Base-by-base conservation (phyloP, 2,797 vertebrate species). In the Rhinoraja longicauda region DNA sequence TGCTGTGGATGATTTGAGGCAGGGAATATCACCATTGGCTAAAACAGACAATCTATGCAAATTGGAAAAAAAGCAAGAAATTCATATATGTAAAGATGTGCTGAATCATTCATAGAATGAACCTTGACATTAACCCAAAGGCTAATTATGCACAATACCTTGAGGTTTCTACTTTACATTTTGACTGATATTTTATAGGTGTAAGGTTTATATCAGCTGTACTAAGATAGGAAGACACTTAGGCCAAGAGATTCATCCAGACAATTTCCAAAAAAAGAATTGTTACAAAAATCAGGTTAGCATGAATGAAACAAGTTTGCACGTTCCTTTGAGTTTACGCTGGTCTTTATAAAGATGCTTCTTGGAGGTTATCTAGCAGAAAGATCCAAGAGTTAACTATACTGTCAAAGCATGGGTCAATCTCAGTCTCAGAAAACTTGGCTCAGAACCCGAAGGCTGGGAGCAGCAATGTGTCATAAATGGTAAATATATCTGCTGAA, bases 21-120 rank as follows among this genome's bases (percentile, higher is more conserved):
- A 95, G 95, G 95, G 96, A 95, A 95, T 95, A 95, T 96, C 95
- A 93, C 95, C 39, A 32, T 94, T 96, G 96, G 96, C 95, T 94
- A 94, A 93, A 93, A 93, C 94, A 94, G 95, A 95, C 95, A 94
- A 94, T 84, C 94, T 94, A 90, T 94, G 93, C 94, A 94, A 95
- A 96, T 95, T 95, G 96, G 95, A 94, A 96, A 95, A 96, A 95
- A 95, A 95, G 95, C 94, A 95, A 95, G 96, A 95, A 96, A 95
- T 95, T 95, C 94, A 94, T 93, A 94, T 92, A 95, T 24, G 17
- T 6, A 64, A n/a, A 64, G 93, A 94, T 95, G 93, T 95, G 94
- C 95, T 95, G 93, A 17, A 39, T 94, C 94, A 92, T 94, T 93
- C 93, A 93, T 94, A 94, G 94, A 94, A 94, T 93, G 93, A 93